Conservation (phyloP, 2,888 invertebrate genomes). For the Lasioglossum figueresi region DNA sequence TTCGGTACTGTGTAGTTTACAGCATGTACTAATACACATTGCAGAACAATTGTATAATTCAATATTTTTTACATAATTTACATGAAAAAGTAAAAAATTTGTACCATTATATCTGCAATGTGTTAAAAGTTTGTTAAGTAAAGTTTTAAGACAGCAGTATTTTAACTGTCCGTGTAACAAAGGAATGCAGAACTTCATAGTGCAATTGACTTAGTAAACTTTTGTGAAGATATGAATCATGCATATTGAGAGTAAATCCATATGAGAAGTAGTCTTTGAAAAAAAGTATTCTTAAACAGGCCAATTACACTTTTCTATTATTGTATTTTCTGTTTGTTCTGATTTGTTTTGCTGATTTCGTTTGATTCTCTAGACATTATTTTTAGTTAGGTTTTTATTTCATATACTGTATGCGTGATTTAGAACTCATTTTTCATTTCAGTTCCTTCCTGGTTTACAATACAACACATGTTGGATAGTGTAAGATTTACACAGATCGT, state of each 20-base stretch:
- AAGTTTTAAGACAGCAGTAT: conserved; percentile 33
- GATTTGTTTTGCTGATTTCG: conserved; percentile 15
- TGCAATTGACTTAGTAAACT: conserved; percentile 41
- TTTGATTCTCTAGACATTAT: conserved; percentile 13
- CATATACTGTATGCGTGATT: conserved; percentile 62
- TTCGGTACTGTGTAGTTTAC: conserved; percentile 71
- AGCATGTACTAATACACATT: conserved; percentile 73
- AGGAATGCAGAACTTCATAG: conserved; percentile 44
- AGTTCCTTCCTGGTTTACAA: conserved; percentile 77
- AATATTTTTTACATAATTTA: background rate
- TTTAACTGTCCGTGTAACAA: conserved; percentile 18
- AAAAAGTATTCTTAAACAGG: conserved; percentile 5
- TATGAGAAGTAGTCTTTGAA: conserved; percentile 46
- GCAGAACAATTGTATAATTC: conserved; percentile 33
- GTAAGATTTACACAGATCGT: conserved; percentile 72
- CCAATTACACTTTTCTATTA: conserved; percentile 17
- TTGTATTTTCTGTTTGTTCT: conserved; percentile 4
- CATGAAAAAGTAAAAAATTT: background rate
- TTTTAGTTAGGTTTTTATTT: conserved; percentile 30
- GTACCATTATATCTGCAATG: conserved; percentile 34
- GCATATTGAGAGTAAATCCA: conserved; percentile 54
- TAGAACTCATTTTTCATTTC: conserved; percentile 74
- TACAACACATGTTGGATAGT: conserved; percentile 75
- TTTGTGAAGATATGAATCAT: conserved; percentile 26
- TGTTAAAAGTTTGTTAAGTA: conserved; percentile 4